These are phyloP conservation scores for Drosophila birchii DNA, from an alignment of 2,888 invertebrate genomes.

Conservation along the genomic window DNA sequence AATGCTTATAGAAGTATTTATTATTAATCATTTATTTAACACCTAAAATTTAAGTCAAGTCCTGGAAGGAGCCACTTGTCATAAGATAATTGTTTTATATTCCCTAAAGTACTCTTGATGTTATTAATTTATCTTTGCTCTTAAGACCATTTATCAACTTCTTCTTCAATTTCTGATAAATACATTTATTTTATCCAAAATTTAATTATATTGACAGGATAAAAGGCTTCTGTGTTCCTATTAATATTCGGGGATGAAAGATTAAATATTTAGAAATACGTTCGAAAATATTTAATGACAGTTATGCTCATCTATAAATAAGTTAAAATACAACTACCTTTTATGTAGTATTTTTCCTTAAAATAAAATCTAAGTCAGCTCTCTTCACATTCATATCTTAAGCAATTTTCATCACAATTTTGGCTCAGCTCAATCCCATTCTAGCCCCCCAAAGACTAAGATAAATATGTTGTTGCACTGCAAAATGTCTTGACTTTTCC, in stretches of 20 bases:
- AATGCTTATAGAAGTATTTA: background rate
- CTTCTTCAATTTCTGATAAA: background rate
- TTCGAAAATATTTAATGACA: background rate
- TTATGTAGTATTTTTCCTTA: background rate
- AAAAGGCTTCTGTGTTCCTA: background rate
- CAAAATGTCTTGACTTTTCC: constrained; percentile 6
- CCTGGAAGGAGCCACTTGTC: background rate
- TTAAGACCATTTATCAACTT: background rate
- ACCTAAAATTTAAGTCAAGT: background rate
- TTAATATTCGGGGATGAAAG: background rate
- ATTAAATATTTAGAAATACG: background rate
- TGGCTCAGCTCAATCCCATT: background rate
- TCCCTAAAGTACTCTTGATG: background rate
- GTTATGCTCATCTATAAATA: too few relatives aligned
- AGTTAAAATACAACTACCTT: background rate
- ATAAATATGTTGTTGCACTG: constrained; percentile 2
- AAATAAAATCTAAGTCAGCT: background rate
- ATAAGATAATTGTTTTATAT: background rate
- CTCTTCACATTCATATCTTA: background rate
- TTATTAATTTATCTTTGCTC: constrained; percentile 1
- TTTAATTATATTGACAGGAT: background rate
- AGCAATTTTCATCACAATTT: background rate
- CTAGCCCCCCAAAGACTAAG: background rate
- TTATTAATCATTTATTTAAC: background rate
- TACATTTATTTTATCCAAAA: background rate